These are phyloP conservation scores for Phasianus colchicus DNA, from an alignment of 2,113 vertebrate species.

Conservation along the genomic window DNA sequence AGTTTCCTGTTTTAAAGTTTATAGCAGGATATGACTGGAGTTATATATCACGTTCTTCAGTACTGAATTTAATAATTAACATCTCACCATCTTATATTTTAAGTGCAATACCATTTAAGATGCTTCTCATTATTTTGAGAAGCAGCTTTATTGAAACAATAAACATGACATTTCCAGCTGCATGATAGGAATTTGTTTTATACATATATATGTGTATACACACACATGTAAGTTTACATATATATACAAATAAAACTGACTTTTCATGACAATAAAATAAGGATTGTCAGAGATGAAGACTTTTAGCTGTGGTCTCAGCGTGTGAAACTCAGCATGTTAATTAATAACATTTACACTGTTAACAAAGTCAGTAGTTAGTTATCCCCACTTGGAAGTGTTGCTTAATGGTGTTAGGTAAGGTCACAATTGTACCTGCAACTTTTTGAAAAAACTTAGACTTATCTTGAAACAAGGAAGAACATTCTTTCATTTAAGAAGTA, in stretches of 20 bases:
- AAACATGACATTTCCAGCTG: background rate
- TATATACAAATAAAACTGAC: background rate
- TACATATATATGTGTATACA: background rate
- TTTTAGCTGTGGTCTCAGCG: background rate
- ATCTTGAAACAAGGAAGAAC: background rate
- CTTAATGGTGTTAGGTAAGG: background rate
- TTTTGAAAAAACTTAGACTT: background rate
- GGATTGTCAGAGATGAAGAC: background rate
- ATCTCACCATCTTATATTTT: background rate
- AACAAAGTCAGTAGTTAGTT: background rate
- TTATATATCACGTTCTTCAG: background rate
- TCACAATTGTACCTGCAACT: background rate
- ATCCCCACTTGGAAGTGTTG: background rate
- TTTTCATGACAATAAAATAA: slow-evolving; percentile 15
- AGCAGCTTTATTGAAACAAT: background rate
- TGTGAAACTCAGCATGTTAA: background rate
- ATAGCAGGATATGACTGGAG: background rate
- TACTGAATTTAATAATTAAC: background rate
- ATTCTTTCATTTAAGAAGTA: background rate
- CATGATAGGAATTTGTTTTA: background rate
- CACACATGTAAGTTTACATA: background rate
- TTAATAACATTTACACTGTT: background rate
- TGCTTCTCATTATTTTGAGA: background rate
- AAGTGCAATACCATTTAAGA: background rate
- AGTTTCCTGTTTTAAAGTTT: background rate